Percentiles rank a stretch among this genome's conserved stretches.
These are phyloP conservation scores for Zosterops hypoxanthus DNA, from an alignment of 2,113 vertebrate species.

Conservation along the genomic window DNA sequence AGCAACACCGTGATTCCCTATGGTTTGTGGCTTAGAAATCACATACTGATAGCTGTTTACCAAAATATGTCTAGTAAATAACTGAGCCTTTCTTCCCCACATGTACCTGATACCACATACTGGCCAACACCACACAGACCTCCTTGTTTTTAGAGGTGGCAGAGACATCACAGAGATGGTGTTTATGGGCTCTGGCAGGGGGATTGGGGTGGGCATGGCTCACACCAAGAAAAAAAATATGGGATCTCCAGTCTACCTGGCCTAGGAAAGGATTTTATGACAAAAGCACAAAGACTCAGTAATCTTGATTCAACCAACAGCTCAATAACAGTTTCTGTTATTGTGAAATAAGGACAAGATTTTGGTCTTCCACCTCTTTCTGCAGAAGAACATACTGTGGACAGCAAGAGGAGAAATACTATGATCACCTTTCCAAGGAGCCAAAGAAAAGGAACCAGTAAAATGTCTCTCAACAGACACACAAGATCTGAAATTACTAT, in stretches of 20 bases:
- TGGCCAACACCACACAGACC: neutral
- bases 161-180: neutral
- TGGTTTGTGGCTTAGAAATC: rapidly evolving
- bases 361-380: neutral
- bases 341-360: neutral
- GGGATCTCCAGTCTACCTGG: neutral
- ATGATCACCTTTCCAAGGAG: neutral
- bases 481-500: neutral
- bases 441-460: neutral
- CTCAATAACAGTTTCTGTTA: no score
- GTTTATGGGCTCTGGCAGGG: neutral
- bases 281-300: neutral
- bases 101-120: neutral
- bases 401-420: neutral
- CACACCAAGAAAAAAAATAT: neutral
- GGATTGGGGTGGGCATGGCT: neutral
- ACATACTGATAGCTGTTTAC: neutral
- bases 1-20: neutral
- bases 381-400: neutral
- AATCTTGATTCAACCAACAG: neutral
- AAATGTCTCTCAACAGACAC: neutral
- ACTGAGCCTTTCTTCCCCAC: neutral
- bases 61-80: neutral
- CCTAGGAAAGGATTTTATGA: neutral
- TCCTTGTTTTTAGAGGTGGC: neutral